Conservation (phyloP, 2,113 vertebrate genomes). For the Coptodon bakossiorum region DNA sequence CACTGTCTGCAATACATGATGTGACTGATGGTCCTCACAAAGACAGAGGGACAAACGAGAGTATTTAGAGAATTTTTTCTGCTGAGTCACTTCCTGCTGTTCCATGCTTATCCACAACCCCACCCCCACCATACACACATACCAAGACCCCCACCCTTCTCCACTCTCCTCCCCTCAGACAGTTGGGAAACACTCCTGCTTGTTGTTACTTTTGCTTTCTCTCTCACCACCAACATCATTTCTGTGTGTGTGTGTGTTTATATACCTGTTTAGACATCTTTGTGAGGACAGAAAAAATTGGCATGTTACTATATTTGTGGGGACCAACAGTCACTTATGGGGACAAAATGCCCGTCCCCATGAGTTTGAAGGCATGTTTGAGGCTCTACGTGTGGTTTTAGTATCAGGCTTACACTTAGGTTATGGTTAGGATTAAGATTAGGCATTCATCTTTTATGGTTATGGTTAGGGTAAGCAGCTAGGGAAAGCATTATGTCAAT, state of each 20-base stretch:
- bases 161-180: neutral
- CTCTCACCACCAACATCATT: neutral
- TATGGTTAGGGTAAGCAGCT: neutral
- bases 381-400: neutral
- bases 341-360: neutral
- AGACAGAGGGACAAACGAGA: neutral
- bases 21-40: neutral
- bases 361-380: neutral
- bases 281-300: neutral
- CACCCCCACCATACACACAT: fast-evolving
- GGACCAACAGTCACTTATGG: neutral
- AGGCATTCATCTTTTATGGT: neutral
- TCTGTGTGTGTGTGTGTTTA: neutral
- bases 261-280: neutral
- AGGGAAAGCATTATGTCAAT: neutral
- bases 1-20: neutral
- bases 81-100: neutral
- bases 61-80: neutral
- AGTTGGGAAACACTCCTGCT: neutral
- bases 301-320: neutral
- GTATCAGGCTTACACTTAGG: neutral
- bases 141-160: neutral
- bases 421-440: neutral
- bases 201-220: neutral
- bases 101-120: too few species aligned